Evolutionary conservation across 2,888 invertebrate genomes (phyloP).

Genomic region (Epistrophe grossulariae): DNA sequence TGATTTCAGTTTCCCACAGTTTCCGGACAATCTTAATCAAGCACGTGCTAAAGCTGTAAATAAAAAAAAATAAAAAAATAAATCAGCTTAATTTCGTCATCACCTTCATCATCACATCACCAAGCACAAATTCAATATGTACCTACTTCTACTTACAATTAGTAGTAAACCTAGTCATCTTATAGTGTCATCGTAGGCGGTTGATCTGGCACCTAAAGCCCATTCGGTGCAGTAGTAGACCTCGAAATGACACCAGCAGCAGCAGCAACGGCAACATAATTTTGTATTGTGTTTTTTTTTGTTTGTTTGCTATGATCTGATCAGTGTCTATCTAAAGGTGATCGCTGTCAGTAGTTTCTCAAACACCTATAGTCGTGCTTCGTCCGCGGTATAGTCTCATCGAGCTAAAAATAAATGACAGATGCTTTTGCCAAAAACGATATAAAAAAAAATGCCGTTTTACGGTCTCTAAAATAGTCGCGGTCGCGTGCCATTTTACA

Average conservation of each 20-base stretch:
- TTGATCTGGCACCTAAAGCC: constrained; percentile 39
- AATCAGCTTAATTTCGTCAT: constrained; percentile 43
- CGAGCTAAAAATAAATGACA: constrained; percentile 55
- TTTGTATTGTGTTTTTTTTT: constrained; percentile 42
- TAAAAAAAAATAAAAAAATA: background rate
- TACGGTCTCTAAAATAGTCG: constrained; percentile 41
- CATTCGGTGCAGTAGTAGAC: constrained; percentile 37
- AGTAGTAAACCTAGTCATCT: constrained; percentile 8
- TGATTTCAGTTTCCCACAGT: constrained; percentile 53
- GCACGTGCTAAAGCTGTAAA: constrained; percentile 42
- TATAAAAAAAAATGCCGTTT: constrained; percentile 19
- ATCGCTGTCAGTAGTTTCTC: constrained; percentile 65
- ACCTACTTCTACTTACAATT: too few species aligned
- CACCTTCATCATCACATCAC: background rate
- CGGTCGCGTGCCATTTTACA: constrained; percentile 66
- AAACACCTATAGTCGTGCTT: constrained; percentile 5
- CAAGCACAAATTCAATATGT: background rate
- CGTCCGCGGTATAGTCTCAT: background rate
- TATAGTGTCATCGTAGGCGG: constrained; percentile 48
- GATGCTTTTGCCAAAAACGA: constrained; percentile 55
- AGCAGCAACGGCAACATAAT: constrained; percentile 34
- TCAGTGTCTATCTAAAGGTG: constrained; percentile 69
- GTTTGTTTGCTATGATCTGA: constrained; percentile 54
- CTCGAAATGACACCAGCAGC: background rate
- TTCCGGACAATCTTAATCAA: constrained; percentile 33